Conservation (phyloP, 2,797 vertebrate genomes). For the Bothrops alternatus region DNA sequence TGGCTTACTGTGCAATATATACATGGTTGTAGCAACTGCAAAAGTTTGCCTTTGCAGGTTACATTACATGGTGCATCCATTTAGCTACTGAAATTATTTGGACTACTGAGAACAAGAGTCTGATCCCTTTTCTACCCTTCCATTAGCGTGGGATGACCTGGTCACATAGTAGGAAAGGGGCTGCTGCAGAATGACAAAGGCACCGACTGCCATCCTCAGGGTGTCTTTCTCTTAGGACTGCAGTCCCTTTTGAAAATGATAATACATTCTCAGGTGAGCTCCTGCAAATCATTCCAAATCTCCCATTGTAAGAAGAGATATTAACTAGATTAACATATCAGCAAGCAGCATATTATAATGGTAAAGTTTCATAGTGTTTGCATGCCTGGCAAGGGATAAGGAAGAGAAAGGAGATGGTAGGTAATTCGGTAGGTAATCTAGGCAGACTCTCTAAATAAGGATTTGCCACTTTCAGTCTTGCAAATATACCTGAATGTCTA, state of each 20-base stretch:
- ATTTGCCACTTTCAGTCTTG: neutral
- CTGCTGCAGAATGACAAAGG: neutral
- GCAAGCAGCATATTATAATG: neutral
- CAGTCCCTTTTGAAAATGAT: neutral
- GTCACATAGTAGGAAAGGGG: neutral
- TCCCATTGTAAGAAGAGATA: neutral
- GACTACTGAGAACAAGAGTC: neutral
- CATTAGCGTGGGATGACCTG: neutral
- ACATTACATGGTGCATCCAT: neutral
- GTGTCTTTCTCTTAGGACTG: neutral
- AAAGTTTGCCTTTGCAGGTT: neutral
- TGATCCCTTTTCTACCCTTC: neutral
- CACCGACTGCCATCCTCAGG: neutral
- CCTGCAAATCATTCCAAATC: conserved; percentile 2
- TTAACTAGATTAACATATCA: neutral
- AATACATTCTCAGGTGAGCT: neutral
- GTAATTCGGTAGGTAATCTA: neutral
- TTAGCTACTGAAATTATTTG: neutral
- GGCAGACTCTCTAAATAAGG: rapidly evolving
- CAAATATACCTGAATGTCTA: conserved; percentile 44
- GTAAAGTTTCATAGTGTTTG: neutral
- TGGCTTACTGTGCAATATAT: neutral
- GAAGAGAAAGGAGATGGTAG: neutral
- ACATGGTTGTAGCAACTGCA: neutral
- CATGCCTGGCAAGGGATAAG: neutral